Percentiles rank a stretch among this genome's conserved stretches.
These are phyloP conservation scores for Sinosuthora webbiana DNA, from an alignment of 2,113 vertebrate genomes.

Conservation along the genomic window DNA sequence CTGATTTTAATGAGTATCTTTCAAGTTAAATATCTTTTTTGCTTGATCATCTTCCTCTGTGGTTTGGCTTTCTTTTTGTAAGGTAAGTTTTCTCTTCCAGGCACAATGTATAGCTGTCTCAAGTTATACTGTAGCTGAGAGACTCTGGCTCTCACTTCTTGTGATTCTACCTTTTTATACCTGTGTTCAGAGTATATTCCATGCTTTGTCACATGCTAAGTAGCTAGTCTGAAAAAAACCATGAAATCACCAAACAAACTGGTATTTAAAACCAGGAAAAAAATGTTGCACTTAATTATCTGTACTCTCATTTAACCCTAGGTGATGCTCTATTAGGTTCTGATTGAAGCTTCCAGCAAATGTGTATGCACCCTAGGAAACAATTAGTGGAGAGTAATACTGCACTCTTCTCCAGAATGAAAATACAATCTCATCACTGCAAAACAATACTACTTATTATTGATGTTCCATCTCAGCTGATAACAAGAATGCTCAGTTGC, in stretches of 20 bases:
- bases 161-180: not conserved
- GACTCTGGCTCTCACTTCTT: not conserved
- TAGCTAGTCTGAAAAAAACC: not conserved
- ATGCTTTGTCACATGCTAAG: not conserved
- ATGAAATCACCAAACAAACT: not conserved
- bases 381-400: not conserved
- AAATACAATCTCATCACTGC: not conserved
- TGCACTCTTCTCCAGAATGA: not conserved
- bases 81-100: not conserved
- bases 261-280: conserved; percentile 3
- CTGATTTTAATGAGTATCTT: not conserved
- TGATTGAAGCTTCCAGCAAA: not conserved
- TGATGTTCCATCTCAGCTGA: not conserved
- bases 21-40: not conserved
- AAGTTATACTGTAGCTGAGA: not conserved
- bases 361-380: not conserved
- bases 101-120: not conserved
- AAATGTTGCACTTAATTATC: not conserved
- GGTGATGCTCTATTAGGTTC: not conserved
- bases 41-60: not conserved
- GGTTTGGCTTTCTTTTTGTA: not conserved
- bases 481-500: not conserved
- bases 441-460: not conserved
- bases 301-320: not conserved
- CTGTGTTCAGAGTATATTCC: not conserved